These are phyloP conservation scores for Oxyruncus cristatus DNA, from an alignment of 2,113 vertebrate species.

Conservation along the genomic window DNA sequence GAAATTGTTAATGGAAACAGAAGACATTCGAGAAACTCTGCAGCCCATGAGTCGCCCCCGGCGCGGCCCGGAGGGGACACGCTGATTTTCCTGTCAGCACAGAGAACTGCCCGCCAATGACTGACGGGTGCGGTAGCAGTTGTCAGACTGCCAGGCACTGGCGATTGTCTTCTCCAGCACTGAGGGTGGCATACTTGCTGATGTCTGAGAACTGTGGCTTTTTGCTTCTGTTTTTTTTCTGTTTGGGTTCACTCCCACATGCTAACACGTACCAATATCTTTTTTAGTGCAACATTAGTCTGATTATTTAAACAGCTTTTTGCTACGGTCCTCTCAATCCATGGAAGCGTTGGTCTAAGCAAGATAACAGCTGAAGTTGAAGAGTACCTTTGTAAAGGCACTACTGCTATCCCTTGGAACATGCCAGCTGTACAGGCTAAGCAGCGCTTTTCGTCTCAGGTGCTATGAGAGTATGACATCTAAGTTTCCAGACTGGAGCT, in stretches of 20 bases:
- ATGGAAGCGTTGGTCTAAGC: background rate
- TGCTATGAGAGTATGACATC: fast-evolving
- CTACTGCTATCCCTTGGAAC: background rate
- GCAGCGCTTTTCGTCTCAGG: background rate
- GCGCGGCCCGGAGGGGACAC: fast-evolving
- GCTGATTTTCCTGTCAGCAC: background rate
- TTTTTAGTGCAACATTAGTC: background rate
- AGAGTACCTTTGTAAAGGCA: background rate
- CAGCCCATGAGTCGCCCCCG: fast-evolving
- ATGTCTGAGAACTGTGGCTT: background rate
- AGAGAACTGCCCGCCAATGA: fast-evolving
- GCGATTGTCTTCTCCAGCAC: background rate
- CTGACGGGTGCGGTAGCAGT: fast-evolving
- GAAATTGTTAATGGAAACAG: background rate
- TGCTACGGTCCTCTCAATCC: background rate
- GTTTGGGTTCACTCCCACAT: background rate
- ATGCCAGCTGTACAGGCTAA: background rate
- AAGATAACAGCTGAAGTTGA: background rate
- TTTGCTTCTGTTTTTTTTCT: background rate
- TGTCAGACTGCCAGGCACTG: background rate
- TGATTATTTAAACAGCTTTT: background rate
- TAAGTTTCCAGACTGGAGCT: background rate
- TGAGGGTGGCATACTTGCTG: fast-evolving
- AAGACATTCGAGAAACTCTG: background rate
- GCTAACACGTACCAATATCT: background rate